Base-by-base conservation (phyloP, 2,113 vertebrate species). In the Microtus richardsoni region DNA sequence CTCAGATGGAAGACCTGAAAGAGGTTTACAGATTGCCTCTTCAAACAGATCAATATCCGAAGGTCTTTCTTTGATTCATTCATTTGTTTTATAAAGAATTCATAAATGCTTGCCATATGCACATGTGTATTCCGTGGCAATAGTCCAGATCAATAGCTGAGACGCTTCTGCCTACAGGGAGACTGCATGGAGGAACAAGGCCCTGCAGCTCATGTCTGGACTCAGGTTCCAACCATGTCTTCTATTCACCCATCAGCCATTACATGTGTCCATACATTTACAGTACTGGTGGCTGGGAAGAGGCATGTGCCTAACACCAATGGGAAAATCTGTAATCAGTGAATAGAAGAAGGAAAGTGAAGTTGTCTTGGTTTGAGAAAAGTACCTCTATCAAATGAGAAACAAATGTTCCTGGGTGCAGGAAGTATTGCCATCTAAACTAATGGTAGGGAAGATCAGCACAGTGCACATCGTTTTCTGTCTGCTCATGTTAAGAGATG, bases 1-100 rank as follows among this genome's bases (percentile, higher is more conserved):
- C 24, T 93, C 58, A 52, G 58, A 60, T 17, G 80, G 93, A 96
- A 88, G 84, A 80, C n/a, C 58, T 54, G 3, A 7, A 91, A 82
- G 74, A 84, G 28, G 21, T 89, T 96, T 79, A 52, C 70, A 88
- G 93, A 91, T 36, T 87, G 64, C 16, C 62, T 95, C 79, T 88
- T 97, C 89, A 87, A 91, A 94, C 47, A 60, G 90, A 95, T 21
- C n/a, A 75, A 62, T 94, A 84, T 58, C 86, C 80, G 92, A 71
- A 93, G 82, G 66, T 78, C 30, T 0, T 68, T 80, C 82, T 94
- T 86, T 74, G 88, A 84, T 94, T 85, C 14, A 0, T 88, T 94
- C 79, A 30, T 91, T 89, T 91, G 28, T 92, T 95, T 74, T 71
- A 47, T 54, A 93, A 79, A 92, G 41, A 52, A 62, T 66, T 84